Conservation (phyloP, 2,888 invertebrate genomes). For the Aporophyla lueneburgensis region DNA sequence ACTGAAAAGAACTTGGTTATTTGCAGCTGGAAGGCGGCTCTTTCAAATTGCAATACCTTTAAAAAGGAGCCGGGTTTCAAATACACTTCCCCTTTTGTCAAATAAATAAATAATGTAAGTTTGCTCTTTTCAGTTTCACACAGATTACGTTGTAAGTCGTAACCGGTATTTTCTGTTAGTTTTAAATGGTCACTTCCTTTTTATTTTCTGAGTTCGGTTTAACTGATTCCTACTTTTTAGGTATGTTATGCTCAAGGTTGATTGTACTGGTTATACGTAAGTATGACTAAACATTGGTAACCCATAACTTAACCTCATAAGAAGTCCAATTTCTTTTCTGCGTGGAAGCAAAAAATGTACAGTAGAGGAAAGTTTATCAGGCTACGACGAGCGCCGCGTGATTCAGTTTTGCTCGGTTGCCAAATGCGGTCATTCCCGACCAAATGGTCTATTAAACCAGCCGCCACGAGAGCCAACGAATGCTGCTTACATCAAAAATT, state of each 20-base stretch:
- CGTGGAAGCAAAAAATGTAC: conserved; percentile 27
- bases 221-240: too few species aligned
- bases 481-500: too few species aligned
- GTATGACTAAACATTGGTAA: not conserved
- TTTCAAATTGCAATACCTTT: conserved; percentile 15
- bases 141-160: too few species aligned
- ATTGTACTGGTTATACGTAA: not conserved
- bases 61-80: not conserved
- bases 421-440: conserved; percentile 65
- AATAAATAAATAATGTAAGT: too few species aligned
- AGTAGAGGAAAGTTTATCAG: conserved; percentile 46
- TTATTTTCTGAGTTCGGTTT: not conserved
- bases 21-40: conserved; percentile 20
- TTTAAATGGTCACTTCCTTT: not conserved
- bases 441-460: too few species aligned
- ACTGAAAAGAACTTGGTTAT: conserved; percentile 50
- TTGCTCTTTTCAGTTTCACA: too few species aligned
- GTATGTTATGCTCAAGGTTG: not conserved
- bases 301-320: conserved; percentile 2
- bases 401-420: conserved; percentile 60
- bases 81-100: conserved; percentile 2
- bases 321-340: conserved; percentile 33
- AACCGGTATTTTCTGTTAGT: too few species aligned
- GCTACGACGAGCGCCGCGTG: conserved; percentile 43
- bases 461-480: too few species aligned